Conservation (phyloP, 1,140 invertebrate species). For the Panonychus citri region DNA sequence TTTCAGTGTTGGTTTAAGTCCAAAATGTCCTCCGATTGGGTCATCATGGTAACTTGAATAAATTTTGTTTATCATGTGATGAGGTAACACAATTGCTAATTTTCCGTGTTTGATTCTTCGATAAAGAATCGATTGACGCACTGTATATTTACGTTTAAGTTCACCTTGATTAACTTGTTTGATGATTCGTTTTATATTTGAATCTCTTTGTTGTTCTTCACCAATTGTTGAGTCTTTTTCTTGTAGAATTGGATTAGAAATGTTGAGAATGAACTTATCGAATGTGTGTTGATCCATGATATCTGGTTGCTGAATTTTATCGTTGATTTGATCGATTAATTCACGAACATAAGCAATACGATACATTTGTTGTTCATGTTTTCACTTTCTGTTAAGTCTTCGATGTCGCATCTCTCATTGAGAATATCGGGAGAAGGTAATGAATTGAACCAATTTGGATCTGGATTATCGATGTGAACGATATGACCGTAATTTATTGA, state of each 20-base stretch:
- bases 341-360: too few species aligned
- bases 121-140: not conserved
- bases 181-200: not conserved
- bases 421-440: too few species aligned
- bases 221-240: not conserved
- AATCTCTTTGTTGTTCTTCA: not conserved
- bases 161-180: not conserved
- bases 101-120: not conserved
- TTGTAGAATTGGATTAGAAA: too few species aligned
- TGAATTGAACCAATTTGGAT: too few species aligned
- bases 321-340: too few species aligned
- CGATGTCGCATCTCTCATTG: not conserved
- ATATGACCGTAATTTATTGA: too few species aligned
- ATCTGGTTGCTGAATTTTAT: not conserved
- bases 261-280: too few species aligned
- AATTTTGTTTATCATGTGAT: not conserved
- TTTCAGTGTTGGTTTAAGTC: not conserved
- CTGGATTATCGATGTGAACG: too few species aligned
- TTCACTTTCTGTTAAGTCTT: not conserved
- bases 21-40: not conserved
- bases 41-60: not conserved
- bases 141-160: not conserved
- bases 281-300: too few species aligned
- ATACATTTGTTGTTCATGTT: too few species aligned
- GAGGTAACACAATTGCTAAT: not conserved